Conservation (phyloP, 2,113 vertebrate genomes). For the Dendrocopos noguchii region DNA sequence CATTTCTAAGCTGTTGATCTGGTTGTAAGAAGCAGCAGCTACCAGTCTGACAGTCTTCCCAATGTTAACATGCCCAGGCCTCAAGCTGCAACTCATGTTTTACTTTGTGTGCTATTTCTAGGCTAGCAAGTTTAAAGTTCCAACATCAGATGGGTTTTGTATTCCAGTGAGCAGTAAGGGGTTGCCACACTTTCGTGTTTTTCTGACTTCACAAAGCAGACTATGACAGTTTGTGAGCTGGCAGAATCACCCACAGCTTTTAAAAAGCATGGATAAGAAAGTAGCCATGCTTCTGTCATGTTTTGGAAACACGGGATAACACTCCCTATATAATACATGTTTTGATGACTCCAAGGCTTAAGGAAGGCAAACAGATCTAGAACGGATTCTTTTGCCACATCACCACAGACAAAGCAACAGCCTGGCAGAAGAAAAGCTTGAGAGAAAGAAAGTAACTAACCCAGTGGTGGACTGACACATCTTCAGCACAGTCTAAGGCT, state of each 20-base stretch:
- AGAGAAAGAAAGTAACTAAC: background rate
- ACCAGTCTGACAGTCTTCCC: background rate
- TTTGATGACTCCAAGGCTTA: conserved; percentile 32
- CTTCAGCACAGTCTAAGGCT: background rate
- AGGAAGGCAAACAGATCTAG: conserved; percentile 9
- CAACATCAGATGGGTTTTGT: background rate
- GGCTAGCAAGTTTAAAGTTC: conserved; percentile 4
- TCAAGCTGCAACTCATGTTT: background rate
- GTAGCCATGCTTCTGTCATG: conserved; percentile 2
- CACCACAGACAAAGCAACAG: background rate
- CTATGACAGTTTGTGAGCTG: background rate
- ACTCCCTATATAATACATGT: conserved; percentile 25
- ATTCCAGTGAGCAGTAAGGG: background rate
- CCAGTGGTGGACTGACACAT: background rate
- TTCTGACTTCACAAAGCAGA: conserved; percentile 13
- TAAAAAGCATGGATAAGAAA: background rate
- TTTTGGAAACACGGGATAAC: conserved; percentile 53
- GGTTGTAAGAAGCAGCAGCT: background rate
- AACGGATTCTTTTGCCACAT: background rate
- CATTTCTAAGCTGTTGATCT: background rate
- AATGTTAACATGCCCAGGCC: background rate
- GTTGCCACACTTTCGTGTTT: background rate
- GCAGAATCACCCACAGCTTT: background rate
- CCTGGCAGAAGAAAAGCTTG: background rate
- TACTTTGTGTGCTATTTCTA: background rate